Evolutionary conservation across 2,888 invertebrate genomes (phyloP).

Genomic region (Bruchidius siliquastri): DNA sequence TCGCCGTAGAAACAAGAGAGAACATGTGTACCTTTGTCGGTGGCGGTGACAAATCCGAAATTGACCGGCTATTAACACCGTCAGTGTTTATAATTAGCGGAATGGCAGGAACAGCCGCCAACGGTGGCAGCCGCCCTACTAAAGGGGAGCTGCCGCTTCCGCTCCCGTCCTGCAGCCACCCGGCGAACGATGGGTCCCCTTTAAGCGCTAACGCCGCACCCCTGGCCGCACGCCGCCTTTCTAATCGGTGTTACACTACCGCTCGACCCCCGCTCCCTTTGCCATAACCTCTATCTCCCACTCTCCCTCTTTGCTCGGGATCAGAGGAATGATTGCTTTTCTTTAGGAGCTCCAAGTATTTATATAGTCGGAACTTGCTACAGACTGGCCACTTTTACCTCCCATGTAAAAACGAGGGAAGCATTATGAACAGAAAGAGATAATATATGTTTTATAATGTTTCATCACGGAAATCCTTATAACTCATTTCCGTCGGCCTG

Average conservation of each 20-base stretch:
- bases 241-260: background rate
- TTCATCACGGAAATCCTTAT: too few species aligned
- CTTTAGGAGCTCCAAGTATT: background rate
- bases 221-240: background rate
- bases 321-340: background rate
- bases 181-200: background rate
- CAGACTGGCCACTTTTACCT: too few species aligned
- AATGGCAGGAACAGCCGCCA: conserved; percentile 7
- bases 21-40: conserved; percentile 6
- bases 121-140: conserved; percentile 22
- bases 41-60: conserved; percentile 39
- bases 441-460: too few species aligned
- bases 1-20: too few species aligned
- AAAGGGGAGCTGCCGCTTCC: conserved; percentile 6
- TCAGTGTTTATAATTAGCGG: conserved; percentile 43
- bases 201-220: background rate
- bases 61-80: conserved; percentile 45
- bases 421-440: too few species aligned
- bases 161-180: background rate
- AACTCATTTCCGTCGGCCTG: too few species aligned
- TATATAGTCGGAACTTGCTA: background rate
- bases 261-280: background rate
- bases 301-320: background rate
- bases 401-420: too few species aligned
- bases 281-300: background rate